Percentiles rank a stretch among this genome's conserved stretches.
These are phyloP conservation scores for Styela clava DNA, from an alignment of 23 tunicate species.

Conservation along the genomic window DNA sequence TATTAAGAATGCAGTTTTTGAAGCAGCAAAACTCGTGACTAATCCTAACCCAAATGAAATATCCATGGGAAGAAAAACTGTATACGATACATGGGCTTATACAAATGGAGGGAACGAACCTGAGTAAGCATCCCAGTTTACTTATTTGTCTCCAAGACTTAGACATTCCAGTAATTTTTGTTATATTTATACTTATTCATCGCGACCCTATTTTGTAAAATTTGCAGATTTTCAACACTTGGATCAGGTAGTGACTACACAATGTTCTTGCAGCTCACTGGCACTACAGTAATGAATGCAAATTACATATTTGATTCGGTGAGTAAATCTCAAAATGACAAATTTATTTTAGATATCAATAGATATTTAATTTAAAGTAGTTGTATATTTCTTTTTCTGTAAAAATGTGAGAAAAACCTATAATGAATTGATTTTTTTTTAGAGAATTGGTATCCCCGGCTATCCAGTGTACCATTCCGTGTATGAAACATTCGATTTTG, in stretches of 20 bases:
- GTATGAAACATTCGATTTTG: slow-evolving; percentile 50
- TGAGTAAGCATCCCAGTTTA: slow-evolving; percentile 4
- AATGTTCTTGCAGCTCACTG: slow-evolving; percentile 16
- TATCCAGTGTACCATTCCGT: slow-evolving; percentile 63
- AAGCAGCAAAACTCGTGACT: slow-evolving; percentile 40
- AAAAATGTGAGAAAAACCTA: too few relatives aligned
- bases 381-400: too few relatives aligned
- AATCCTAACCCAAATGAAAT: slow-evolving; percentile 34
- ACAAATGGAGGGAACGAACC: background rate
- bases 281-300: background rate
- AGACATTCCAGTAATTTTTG: too few relatives aligned
- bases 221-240: background rate
- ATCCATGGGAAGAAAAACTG: slow-evolving; percentile 22
- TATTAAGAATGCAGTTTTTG: slow-evolving; percentile 30
- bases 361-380: too few relatives aligned
- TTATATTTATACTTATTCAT: too few relatives aligned
- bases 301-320: background rate
- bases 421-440: too few relatives aligned
- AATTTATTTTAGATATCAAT: too few relatives aligned
- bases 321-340: too few relatives aligned
- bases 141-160: too few relatives aligned
- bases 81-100: slow-evolving; percentile 53
- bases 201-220: too few relatives aligned
- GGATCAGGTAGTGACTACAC: slow-evolving; percentile 36
- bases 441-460: background rate